Conservation (phyloP, 1,140 invertebrate genomes). For the Steinernema khuongi region DNA sequence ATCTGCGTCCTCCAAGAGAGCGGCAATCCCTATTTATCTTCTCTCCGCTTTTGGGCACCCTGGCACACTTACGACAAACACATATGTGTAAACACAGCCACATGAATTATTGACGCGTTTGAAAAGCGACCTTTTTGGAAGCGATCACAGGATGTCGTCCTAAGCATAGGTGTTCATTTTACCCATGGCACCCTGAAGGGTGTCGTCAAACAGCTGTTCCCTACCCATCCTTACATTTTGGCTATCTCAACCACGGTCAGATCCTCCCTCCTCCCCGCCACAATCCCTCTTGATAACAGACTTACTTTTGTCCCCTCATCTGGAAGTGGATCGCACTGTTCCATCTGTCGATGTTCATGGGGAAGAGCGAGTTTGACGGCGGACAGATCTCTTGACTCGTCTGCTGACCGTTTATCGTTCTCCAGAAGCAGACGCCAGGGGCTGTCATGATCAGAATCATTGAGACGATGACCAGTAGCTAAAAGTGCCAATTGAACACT, state of each 20-base stretch:
- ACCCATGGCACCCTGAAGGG: too few relatives aligned
- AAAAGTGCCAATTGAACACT: conserved; percentile 29
- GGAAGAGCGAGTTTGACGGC: conserved; percentile 52
- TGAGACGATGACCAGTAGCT: conserved; percentile 49
- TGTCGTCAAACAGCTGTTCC: too few relatives aligned
- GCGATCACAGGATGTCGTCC: background rate
- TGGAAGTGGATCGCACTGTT: conserved; percentile 58
- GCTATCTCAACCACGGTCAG: too few relatives aligned
- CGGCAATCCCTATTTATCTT: too few relatives aligned
- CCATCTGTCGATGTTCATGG: conserved; percentile 59
- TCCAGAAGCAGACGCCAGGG: conserved; percentile 57
- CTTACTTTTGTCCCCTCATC: conserved; percentile 51
- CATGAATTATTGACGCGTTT: too few relatives aligned
- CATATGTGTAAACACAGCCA: too few relatives aligned
- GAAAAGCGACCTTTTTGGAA: background rate
- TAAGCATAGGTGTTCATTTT: conserved; percentile 24
- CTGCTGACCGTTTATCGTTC: conserved; percentile 55
- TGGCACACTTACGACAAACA: too few relatives aligned
- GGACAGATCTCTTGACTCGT: conserved; percentile 57
- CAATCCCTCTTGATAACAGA: too few relatives aligned
- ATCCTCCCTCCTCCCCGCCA: too few relatives aligned
- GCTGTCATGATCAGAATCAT: conserved; percentile 57
- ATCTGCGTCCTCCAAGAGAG: too few relatives aligned
- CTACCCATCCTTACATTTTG: too few relatives aligned
- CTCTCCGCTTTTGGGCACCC: too few relatives aligned